Evolutionary conservation across 2,113 vertebrate genomes (phyloP).

Genomic region (Mormyrus iriodes): DNA sequence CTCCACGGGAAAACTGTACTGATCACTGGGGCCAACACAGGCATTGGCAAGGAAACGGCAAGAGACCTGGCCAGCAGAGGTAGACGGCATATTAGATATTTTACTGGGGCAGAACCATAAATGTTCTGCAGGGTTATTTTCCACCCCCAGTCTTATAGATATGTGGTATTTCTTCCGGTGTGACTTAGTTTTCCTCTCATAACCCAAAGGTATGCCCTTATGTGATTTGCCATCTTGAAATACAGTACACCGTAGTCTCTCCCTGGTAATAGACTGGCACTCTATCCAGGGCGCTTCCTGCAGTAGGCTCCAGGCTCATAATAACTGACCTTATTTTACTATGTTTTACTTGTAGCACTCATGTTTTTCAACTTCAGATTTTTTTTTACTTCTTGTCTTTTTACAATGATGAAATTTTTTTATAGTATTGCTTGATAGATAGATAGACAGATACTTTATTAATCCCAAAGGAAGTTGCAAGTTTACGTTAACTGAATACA

Average conservation of each 20-base stretch:
- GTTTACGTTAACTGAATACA: neutral
- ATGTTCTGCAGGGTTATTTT: neutral
- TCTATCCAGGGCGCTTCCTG: neutral
- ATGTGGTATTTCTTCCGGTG: neutral
- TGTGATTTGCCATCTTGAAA: neutral
- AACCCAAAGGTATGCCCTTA: neutral
- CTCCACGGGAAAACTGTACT: conserved; percentile 62
- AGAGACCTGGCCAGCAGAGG: conserved; percentile 57
- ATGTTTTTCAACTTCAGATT: neutral
- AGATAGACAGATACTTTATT: neutral
- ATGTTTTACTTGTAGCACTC: neutral
- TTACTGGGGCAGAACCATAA: neutral
- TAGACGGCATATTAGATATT: conserved; percentile 14
- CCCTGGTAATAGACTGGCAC: neutral
- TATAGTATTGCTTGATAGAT: neutral
- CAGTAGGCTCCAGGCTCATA: neutral
- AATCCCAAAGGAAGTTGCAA: neutral
- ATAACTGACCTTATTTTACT: neutral
- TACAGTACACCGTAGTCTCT: neutral
- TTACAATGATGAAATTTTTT: neutral
- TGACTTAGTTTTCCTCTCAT: neutral
- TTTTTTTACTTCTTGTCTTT: neutral
- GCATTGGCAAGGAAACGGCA: conserved; percentile 63
- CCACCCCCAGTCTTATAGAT: neutral
- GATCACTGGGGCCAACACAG: conserved; percentile 64